These are phyloP conservation scores for Anomalospiza imberbis DNA, from an alignment of 2,797 vertebrate genomes.

Conservation along the genomic window DNA sequence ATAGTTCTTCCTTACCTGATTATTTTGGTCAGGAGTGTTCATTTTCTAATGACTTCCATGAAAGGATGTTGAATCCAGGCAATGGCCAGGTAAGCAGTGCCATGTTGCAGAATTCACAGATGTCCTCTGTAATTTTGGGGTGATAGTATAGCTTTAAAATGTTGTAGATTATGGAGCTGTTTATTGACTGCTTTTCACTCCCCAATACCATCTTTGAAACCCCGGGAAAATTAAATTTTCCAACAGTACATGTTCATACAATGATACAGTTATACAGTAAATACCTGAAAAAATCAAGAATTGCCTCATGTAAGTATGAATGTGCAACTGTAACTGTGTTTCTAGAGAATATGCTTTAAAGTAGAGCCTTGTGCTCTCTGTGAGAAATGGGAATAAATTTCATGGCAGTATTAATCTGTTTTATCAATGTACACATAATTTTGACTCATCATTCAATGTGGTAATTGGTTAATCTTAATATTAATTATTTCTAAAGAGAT, in stretches of 20 bases:
- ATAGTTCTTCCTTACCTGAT: not conserved
- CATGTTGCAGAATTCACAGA: not conserved
- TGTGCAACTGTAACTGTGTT: not conserved
- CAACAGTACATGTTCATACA: not conserved
- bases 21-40: not conserved
- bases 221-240: not conserved
- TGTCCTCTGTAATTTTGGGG: not conserved
- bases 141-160: not conserved
- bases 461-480: not conserved
- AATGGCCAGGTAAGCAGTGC: not conserved
- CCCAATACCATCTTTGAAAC: not conserved
- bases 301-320: not conserved
- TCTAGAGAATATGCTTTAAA: not conserved
- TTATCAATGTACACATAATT: not conserved
- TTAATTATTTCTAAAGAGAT: not conserved
- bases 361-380: not conserved
- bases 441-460: not conserved
- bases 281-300: not conserved
- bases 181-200: not conserved
- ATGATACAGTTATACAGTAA: not conserved
- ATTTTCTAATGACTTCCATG: not conserved
- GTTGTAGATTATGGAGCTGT: not conserved
- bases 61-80: not conserved
- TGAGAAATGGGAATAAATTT: not conserved
- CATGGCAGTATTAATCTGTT: not conserved